phyloP scores from a whole-genome alignment of 1,140 invertebrate genomes.

The Hylyphantes graminicola region DNA sequence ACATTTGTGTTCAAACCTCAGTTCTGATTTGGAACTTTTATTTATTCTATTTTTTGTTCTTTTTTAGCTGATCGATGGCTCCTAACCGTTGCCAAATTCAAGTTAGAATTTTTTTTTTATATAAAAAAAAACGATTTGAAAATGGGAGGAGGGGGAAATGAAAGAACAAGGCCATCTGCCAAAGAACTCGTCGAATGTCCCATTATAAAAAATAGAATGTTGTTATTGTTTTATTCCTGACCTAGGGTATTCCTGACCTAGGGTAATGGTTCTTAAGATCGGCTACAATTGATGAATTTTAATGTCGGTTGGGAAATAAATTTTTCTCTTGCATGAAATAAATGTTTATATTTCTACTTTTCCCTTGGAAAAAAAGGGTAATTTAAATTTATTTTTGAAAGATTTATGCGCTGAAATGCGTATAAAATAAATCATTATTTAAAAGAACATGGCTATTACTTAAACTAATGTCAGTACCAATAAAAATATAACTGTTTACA shows the following conservation, averaged over 20 bases:
- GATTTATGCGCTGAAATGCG: no score
- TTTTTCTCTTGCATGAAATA: constrained; percentile 25
- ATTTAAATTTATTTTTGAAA: no score
- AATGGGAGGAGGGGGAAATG: constrained; percentile 1
- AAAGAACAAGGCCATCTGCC: constrained; percentile 44
- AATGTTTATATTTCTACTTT: no score
- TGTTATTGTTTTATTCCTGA: constrained; percentile 33
- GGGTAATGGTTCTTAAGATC: constrained; percentile 42
- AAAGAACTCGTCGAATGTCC: constrained; percentile 35
- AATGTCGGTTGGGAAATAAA: constrained; percentile 18
- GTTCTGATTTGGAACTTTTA: constrained; percentile 39
- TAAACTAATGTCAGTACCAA: no score
- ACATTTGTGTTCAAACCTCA: constrained; percentile 53
- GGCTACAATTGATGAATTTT: constrained; percentile 47
- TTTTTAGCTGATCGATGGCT: constrained; percentile 36
- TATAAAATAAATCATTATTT: no score
- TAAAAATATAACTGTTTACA: no score
- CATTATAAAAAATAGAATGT: constrained; percentile 40
- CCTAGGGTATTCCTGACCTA: background rate
- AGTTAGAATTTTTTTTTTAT: constrained; percentile 23
- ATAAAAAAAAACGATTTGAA: background rate
- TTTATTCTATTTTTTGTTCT: constrained; percentile 15
- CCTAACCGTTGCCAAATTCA: constrained; percentile 45
- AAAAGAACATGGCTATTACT: no score
- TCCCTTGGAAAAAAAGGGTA: no score